These are phyloP conservation scores for Leptinotarsa haldemani DNA, from an alignment of 2,888 invertebrate species.

Conservation along the genomic window DNA sequence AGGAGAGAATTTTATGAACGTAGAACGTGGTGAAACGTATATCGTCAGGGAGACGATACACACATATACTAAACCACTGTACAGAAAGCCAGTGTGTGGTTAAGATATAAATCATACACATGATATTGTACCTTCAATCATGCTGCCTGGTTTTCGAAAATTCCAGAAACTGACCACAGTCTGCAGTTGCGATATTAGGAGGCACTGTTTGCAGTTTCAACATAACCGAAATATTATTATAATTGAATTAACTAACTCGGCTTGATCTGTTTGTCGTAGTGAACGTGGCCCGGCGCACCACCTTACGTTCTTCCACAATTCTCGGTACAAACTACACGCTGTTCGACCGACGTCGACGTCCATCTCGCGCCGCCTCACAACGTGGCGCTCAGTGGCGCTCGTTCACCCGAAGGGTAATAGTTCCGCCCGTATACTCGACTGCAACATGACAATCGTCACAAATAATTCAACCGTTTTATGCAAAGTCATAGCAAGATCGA, in stretches of 20 bases:
- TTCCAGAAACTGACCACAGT: conserved; percentile 27
- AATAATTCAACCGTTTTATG: not conserved
- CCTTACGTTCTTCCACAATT: conserved; percentile 49
- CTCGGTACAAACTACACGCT: conserved; percentile 62
- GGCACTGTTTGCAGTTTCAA: conserved; percentile 56
- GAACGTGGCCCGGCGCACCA: conserved; percentile 53
- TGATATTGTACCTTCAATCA: conserved; percentile 40
- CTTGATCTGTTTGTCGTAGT: conserved; percentile 58
- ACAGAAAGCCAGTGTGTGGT: conserved; percentile 1
- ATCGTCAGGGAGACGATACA: conserved; percentile 16
- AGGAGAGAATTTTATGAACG: not conserved
- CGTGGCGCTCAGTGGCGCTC: conserved; percentile 53
- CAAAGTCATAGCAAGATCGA: not conserved
- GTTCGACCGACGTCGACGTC: conserved; percentile 53
- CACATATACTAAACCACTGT: not conserved
- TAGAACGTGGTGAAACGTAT: not conserved
- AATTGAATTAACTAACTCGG: conserved; percentile 2
- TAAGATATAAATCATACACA: conserved; percentile 8
- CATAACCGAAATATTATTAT: conserved; percentile 50
- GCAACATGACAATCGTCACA: not conserved
- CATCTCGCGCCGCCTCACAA: conserved; percentile 55
- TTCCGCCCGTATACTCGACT: conserved; percentile 11
- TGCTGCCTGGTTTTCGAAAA: conserved; percentile 34
- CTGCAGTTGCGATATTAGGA: conserved; percentile 36
- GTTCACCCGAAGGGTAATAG: conserved; percentile 16